Evolutionary conservation across 2,797 vertebrate genomes (phyloP).

Genomic region (Calcarius lapponicus): DNA sequence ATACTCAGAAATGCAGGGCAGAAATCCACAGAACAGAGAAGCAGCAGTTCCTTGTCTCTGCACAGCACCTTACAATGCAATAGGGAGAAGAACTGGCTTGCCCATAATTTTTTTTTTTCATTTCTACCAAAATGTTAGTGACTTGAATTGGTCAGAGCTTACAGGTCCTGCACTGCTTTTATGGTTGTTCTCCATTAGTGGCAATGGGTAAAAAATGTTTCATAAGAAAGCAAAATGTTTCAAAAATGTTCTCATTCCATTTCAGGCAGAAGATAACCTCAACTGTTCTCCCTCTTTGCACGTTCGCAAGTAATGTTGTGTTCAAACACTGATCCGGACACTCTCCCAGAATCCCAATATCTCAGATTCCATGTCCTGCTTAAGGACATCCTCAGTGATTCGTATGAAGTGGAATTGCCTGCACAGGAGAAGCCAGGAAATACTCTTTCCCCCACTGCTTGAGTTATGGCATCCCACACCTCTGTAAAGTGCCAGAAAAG

Average conservation of each 20-base stretch:
- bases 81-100: not conserved
- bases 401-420: not conserved
- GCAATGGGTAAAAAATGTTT: not conserved
- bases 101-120: not conserved
- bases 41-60: not conserved
- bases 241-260: not conserved
- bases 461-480: not conserved
- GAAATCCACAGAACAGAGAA: not conserved
- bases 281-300: not conserved
- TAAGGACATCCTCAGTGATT: not conserved
- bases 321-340: not conserved
- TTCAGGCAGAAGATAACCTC: not conserved
- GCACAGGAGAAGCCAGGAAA: not conserved
- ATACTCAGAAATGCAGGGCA: not conserved
- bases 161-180: not conserved
- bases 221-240: not conserved
- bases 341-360: not conserved
- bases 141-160: not conserved
- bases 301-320: not conserved
- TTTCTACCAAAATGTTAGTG: not conserved
- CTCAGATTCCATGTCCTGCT: not conserved
- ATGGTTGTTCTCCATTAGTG: not conserved
- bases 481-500: not conserved
- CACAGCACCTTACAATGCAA: not conserved
- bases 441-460: not conserved